phyloP scores from a whole-genome alignment of 1,140 invertebrate genomes.

The Dendrolimus punctatus region DNA sequence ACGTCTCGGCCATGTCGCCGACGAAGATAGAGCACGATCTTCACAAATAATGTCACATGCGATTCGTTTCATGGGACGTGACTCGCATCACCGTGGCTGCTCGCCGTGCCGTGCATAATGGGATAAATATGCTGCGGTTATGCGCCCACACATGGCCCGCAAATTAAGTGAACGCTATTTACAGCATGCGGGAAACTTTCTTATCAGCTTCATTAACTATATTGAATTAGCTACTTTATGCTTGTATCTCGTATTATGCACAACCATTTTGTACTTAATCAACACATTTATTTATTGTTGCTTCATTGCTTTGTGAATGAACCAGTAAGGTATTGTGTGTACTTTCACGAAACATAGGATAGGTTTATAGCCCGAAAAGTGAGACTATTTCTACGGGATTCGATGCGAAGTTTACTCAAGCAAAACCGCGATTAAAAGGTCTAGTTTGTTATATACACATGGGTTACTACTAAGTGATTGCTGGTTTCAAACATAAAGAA shows the following conservation, averaged over 20 bases:
- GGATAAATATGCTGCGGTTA: slow-evolving; percentile 69
- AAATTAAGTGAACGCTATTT: slow-evolving; percentile 66
- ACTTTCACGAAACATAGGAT: no score
- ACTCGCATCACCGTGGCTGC: slow-evolving; percentile 59
- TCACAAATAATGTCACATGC: slow-evolving; percentile 72
- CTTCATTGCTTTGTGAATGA: no score
- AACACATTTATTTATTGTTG: no score
- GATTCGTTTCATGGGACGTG: slow-evolving; percentile 69
- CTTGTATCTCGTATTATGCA: not conserved
- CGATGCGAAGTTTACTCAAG: no score
- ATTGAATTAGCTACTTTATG: slow-evolving; percentile 40
- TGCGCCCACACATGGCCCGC: slow-evolving; percentile 63
- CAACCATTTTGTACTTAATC: no score
- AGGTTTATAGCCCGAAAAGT: no score
- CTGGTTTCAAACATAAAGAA: no score
- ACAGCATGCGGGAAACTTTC: slow-evolving; percentile 52
- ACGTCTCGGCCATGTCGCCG: slow-evolving; percentile 62
- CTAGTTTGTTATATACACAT: no score
- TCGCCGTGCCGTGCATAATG: slow-evolving; percentile 65
- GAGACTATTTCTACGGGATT: no score
- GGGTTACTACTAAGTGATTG: no score
- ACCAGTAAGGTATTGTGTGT: no score
- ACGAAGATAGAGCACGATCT: slow-evolving; percentile 72
- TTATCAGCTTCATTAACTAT: slow-evolving; percentile 54
- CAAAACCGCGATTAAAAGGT: no score